Percentiles rank a stretch among this genome's conserved stretches.
phyloP scores from a whole-genome alignment of 2,888 invertebrate genomes.

The Parascotia fuliginaria region DNA sequence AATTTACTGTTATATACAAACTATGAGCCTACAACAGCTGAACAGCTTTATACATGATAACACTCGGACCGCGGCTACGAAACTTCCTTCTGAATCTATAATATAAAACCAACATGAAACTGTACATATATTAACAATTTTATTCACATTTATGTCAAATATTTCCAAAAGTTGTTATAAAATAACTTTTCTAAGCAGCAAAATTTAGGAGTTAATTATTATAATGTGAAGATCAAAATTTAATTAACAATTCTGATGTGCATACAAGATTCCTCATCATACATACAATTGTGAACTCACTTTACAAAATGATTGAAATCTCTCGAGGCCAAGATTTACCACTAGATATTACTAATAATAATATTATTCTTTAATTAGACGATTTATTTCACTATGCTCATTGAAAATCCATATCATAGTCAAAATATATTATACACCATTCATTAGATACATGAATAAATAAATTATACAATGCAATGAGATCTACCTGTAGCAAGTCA shows the following conservation, averaged over 20 bases:
- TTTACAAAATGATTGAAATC: constrained; percentile 21
- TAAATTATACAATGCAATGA: constrained; percentile 51
- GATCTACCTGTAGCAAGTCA: constrained; percentile 44
- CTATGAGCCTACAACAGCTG: constrained; percentile 40
- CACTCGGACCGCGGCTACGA: constrained; percentile 21
- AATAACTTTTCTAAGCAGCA: constrained; percentile 14
- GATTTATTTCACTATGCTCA: constrained; percentile 42
- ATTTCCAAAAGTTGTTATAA: constrained; percentile 14
- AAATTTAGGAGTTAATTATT: constrained; percentile 24
- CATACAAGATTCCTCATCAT: constrained; percentile 13
- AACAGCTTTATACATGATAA: constrained; percentile 37
- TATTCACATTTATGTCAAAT: constrained; percentile 31
- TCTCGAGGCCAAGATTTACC: constrained; percentile 28
- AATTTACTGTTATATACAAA: constrained; percentile 41
- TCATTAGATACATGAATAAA: constrained; percentile 43
- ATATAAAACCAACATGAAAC: constrained; percentile 39
- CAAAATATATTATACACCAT: constrained; percentile 48
- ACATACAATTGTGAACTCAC: not conserved
- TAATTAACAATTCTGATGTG: constrained; percentile 7
- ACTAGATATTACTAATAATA: constrained; percentile 43
- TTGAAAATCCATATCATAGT: constrained; percentile 40
- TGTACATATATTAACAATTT: constrained; percentile 44
- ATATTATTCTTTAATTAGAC: constrained; percentile 41
- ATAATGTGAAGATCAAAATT: constrained; percentile 14
- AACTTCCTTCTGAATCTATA: constrained; percentile 27